Evolutionary conservation across 1,140 invertebrate species (phyloP), one percentile per base, ranked within the genome.

Genomic region (Aphaenogaster rudis): DNA sequence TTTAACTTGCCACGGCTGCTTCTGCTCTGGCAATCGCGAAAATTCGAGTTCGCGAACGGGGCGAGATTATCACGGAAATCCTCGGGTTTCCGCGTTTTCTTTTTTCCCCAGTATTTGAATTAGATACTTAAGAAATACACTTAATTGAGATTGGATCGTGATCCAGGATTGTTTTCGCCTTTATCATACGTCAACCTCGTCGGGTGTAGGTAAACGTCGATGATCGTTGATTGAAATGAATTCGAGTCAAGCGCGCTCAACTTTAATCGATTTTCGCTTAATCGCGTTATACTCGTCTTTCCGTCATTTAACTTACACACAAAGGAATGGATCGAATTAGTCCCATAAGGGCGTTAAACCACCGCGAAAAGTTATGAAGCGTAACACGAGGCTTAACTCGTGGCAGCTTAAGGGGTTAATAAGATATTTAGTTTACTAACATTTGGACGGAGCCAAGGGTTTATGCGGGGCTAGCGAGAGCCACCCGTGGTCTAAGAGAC

Each of bases 401-500:
- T 77, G 88, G 88, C 90, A 86, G 93, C 94, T 94, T 93, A 92
- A 93, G 91, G 92, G 93, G 93, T 94, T 95, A 95, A 95, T 95
- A 95, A 95, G 95, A 95, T 95, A 95, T 95, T 95, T 93, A 94
- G 94, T 95, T 94, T 94, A 94, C 93, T 91, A 95, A 94, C 94
- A 94, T 95, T 94, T 94, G 92, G 91, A 92, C 89, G 92, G 93
- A 90, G 91, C 88, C 91, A 78, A 74, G 84, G 93, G 93, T 91
- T 85, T 91, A 81, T 80, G 52, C 74, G 77, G 88, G 91, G 87
- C 88, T 91, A 86, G 87, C 78, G 89, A 78, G 90, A 67, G 90
- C 77, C 72, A 85, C 90, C 88, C 92, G 92, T 92, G 94, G 94
- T 95, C 92, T 95, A 94, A 93, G 94, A 94, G 94, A 95, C 95